Base-by-base conservation (phyloP, 2,888 invertebrate species). In the Torymus texanus region DNA sequence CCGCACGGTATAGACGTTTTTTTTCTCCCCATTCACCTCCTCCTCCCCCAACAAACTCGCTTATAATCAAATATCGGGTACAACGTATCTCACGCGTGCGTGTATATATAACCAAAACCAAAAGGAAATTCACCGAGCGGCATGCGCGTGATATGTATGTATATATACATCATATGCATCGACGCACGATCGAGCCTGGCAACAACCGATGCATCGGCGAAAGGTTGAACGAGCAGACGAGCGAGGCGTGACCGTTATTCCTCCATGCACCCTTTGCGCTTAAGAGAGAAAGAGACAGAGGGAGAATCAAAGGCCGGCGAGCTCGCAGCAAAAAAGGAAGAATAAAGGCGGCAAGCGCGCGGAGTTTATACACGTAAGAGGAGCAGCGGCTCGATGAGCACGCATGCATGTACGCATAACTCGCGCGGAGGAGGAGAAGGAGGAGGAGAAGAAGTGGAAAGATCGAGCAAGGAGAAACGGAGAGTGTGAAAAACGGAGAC, bases 201-300 rank as follows among this genome's bases (percentile, higher is more conserved):
- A 8, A 41, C 63, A 41, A 63, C 61, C 41, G 41, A 24, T 24
- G 21, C 18, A 55, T 24, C n/a, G 66, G 66, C 53, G 50, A 66
- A 53, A 53, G 66, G 53, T 53, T 41, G 41, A 50, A 50, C 59
- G 66, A 53, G 50, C 56, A 50, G 21, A 41, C 50, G 65, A 75
- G 24, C 75, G 67, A 75, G 66, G 75, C 75, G 75, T 67, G 75
- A 75, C 75, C 67, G 59, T 67, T 61, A 59, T 66, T 74, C n/a
- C 65, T 74, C 65, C 66, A 55, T 21, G 21, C 74, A 51, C 65
- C 51, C 66, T 58, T 53, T 59, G 16, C n/a, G 41, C 10, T 8
- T 41, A 8, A 41, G 8, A 41, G 41, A 41, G 41, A 41, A 41
- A 41, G 41, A 41, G 41, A 41, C 41, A 41, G 41, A 41, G 41